A percentile compares a stretch with the other conserved stretches of the same genome.
These are phyloP conservation scores for Gallinago undulata DNA, from an alignment of 2,113 vertebrate species.

Conservation along the genomic window DNA sequence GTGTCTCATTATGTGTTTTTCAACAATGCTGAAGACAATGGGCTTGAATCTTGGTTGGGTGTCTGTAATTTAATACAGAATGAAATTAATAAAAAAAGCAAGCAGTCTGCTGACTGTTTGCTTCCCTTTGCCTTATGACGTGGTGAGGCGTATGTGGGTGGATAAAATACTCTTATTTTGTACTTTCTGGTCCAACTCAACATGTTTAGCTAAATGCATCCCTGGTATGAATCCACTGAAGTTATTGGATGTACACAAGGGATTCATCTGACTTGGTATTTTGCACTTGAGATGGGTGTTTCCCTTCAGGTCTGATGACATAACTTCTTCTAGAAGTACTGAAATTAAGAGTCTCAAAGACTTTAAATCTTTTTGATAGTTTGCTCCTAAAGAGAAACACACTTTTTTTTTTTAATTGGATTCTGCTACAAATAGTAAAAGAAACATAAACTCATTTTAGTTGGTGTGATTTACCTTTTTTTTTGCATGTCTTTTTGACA, in stretches of 20 bases:
- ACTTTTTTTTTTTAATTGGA: not conserved
- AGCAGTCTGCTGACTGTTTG: constrained; percentile 44
- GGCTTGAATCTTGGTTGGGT: constrained; percentile 40
- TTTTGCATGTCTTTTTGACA: not conserved
- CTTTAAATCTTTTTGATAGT: not conserved
- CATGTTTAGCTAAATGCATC: not conserved
- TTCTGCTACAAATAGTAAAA: not conserved
- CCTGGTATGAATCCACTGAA: not conserved
- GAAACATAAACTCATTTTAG: not conserved
- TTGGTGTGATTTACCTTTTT: constrained; percentile 4
- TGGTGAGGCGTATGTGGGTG: constrained; percentile 16
- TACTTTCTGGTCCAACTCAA: constrained; percentile 26
- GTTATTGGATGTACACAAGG: not conserved
- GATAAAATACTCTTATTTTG: constrained; percentile 37
- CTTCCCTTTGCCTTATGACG: constrained; percentile 42
- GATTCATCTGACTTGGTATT: not conserved
- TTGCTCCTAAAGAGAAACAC: not conserved
- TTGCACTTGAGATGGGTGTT: not conserved
- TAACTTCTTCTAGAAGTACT: constrained; percentile 35
- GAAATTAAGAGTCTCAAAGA: not conserved
- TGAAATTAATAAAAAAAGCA: constrained; percentile 32
- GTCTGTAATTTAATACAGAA: constrained; percentile 53
- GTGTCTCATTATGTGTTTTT: constrained; percentile 54
- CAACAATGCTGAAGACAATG: constrained; percentile 39
- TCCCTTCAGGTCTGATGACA: constrained; percentile 17